These are phyloP conservation scores for Sialis fuliginosa DNA, from an alignment of 2,888 invertebrate genomes.

Conservation along the genomic window DNA sequence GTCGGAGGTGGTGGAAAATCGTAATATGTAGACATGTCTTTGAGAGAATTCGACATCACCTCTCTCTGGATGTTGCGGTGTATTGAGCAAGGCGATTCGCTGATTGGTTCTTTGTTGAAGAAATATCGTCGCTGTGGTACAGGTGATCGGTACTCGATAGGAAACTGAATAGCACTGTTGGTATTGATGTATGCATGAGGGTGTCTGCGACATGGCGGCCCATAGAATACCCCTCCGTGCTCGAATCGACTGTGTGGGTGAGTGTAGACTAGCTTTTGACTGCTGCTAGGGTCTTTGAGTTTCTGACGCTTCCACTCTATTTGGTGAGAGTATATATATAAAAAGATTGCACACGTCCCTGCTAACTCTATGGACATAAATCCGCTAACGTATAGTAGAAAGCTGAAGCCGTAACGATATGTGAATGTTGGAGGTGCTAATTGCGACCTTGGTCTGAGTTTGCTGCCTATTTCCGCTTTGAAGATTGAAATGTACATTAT, in stretches of 20 bases:
- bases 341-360: constrained; percentile 71
- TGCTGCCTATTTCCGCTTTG: constrained; percentile 79
- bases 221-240: neutral
- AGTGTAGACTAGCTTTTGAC: constrained; percentile 30
- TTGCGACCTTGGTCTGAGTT: constrained; percentile 62
- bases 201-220: constrained; percentile 25
- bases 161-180: constrained; percentile 22
- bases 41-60: constrained; percentile 33
- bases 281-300: constrained; percentile 32
- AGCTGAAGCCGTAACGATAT: constrained; percentile 77
- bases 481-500: constrained; percentile 88
- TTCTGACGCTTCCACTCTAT: constrained; percentile 40
- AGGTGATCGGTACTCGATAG: constrained; percentile 23
- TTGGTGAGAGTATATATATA: constrained; percentile 68
- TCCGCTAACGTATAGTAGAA: constrained; percentile 68
- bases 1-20: constrained; percentile 47
- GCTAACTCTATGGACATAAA: constrained; percentile 72
- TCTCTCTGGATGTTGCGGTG: constrained; percentile 24
- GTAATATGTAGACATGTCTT: constrained; percentile 38
- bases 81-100: constrained; percentile 35
- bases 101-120: constrained; percentile 37
- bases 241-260: neutral
- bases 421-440: constrained; percentile 65
- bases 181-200: constrained; percentile 26
- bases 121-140: constrained; percentile 42